A percentile compares a stretch with the other conserved stretches of the same genome.
These are phyloP conservation scores for Galerucella pusilla DNA, from an alignment of 2,888 invertebrate species.

Conservation along the genomic window DNA sequence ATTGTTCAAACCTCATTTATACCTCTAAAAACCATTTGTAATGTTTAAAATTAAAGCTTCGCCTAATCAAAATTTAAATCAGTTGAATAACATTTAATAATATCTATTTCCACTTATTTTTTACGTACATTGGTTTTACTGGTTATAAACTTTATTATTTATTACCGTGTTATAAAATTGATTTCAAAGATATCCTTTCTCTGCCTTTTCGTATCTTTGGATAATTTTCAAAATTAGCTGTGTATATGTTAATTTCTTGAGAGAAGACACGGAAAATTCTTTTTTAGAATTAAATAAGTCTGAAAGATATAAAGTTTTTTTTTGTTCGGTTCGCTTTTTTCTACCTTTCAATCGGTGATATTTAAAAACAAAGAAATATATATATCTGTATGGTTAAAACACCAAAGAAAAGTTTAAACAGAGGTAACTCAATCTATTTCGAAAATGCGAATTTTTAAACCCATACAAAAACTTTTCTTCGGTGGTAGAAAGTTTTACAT, in stretches of 20 bases:
- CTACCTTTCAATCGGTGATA: not conserved
- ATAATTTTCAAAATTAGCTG: no score
- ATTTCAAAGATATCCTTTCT: no score
- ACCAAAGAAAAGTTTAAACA: constrained; percentile 8
- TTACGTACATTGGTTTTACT: no score
- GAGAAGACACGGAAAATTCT: no score
- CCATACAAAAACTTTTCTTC: constrained; percentile 6
- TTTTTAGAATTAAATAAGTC: no score
- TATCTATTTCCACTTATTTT: not conserved
- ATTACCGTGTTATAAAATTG: no score
- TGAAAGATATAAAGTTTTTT: no score
- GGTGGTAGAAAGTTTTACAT: not conserved
- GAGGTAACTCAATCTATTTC: not conserved
- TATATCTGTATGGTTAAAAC: not conserved
- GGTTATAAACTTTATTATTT: no score
- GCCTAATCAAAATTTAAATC: not conserved
- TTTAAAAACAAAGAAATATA: not conserved
- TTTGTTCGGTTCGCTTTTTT: no score
- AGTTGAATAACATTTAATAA: not conserved
- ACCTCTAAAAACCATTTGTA: constrained; percentile 6
- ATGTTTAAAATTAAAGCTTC: not conserved
- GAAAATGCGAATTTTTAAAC: constrained; percentile 5
- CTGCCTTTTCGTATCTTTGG: no score
- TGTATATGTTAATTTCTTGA: no score
- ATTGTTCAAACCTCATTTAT: not conserved